These are phyloP conservation scores for Montipora capitata DNA, from an alignment of 92 coral and sea anemone genomes.

Conservation along the genomic window DNA sequence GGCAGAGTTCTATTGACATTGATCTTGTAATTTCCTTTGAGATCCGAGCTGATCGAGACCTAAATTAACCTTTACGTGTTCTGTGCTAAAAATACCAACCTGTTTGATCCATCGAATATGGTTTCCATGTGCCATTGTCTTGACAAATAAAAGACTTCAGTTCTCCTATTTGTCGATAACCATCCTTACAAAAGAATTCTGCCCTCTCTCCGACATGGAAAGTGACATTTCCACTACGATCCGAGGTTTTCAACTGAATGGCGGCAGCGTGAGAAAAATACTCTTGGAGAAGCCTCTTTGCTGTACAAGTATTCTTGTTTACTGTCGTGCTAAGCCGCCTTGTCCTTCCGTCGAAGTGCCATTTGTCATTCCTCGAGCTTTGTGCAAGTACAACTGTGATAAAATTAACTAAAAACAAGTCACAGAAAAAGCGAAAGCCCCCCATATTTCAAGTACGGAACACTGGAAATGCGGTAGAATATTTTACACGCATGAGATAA, in stretches of 20 bases:
- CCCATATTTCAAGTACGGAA: not conserved
- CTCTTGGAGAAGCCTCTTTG: not conserved
- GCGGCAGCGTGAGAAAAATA: conserved; percentile 5
- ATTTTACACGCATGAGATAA: too few species aligned
- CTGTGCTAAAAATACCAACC: not conserved
- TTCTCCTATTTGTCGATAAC: conserved; percentile 19
- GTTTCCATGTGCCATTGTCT: conserved; percentile 15
- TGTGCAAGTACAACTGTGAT: not conserved
- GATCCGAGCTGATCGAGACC: not conserved
- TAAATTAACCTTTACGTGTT: not conserved
- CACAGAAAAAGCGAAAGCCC: not conserved
- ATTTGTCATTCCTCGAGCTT: not conserved
- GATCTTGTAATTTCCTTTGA: too few species aligned
- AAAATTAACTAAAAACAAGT: not conserved
- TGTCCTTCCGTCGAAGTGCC: not conserved
- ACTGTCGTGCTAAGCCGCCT: not conserved
- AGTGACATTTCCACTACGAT: not conserved
- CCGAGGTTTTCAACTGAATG: conserved; percentile 18
- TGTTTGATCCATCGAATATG: not conserved
- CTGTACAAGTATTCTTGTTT: conserved; percentile 8
- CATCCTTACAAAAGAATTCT: conserved; percentile 23
- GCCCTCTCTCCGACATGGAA: not conserved
- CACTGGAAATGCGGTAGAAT: too few species aligned
- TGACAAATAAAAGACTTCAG: conserved; percentile 28
- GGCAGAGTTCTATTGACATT: not conserved